These are phyloP conservation scores for Oostethus manadensis DNA, from an alignment of 2,113 vertebrate genomes.

Conservation along the genomic window DNA sequence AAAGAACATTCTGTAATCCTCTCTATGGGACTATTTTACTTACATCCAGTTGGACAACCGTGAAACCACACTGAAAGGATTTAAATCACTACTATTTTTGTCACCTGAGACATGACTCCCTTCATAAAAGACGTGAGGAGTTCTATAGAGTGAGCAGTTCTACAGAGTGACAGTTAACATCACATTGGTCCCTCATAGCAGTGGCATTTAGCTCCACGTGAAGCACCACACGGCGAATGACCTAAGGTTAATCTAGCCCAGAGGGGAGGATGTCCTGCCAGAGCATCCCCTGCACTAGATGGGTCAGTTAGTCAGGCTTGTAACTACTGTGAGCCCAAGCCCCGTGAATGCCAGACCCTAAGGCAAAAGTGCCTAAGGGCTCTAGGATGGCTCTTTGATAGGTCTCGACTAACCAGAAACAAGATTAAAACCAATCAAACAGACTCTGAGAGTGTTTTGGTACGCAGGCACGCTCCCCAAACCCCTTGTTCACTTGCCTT, in stretches of 20 bases:
- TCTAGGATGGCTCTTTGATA: conserved; percentile 61
- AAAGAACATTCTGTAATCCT: conserved; percentile 46
- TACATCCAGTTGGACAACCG: conserved; percentile 1
- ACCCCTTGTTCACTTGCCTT: conserved; percentile 63
- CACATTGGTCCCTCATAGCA: conserved; percentile 48
- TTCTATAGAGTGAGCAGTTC: conserved; percentile 12
- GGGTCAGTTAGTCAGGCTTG: conserved; percentile 49
- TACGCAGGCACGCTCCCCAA: conserved; percentile 53
- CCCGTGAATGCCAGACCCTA: conserved; percentile 55
- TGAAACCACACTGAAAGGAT: neutral
- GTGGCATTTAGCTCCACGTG: conserved; percentile 63
- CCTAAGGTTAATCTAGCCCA: conserved; percentile 72
- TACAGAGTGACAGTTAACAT: conserved; percentile 34
- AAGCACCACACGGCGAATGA: conserved; percentile 59
- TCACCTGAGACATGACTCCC: conserved; percentile 33
- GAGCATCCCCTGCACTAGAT: conserved; percentile 43
- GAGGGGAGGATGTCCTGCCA: conserved; percentile 60
- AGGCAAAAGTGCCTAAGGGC: conserved; percentile 56
- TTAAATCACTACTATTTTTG: conserved; percentile 7
- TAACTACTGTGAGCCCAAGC: conserved; percentile 44
- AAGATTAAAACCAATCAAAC: conserved; percentile 68
- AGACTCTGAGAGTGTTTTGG: conserved; percentile 56
- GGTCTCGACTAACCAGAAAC: conserved; percentile 62
- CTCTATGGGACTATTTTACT: conserved; percentile 17
- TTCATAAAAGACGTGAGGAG: conserved; percentile 10